Evolutionary conservation across 2,113 vertebrate genomes (phyloP), one percentile per base, ranked within the genome.

Genomic region (Rhea americana): DNA sequence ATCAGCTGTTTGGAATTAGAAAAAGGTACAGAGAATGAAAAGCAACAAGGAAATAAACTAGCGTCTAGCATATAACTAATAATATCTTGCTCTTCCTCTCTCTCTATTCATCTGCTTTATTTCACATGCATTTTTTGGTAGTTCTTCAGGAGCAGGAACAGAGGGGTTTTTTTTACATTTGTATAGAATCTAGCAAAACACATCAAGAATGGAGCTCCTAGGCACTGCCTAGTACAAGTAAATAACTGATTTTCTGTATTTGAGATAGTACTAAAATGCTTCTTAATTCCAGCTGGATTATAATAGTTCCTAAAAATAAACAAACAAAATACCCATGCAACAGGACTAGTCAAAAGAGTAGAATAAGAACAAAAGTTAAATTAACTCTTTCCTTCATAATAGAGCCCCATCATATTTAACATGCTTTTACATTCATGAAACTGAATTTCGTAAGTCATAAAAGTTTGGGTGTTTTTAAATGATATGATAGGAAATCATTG

Each of bases 241-340:
- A 58, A 58, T 62, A 90, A 83, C 67, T 65, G 83, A 72, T 84
- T 78, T 91, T 85, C 87, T 84, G 56, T 93, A 91, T 74, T 77
- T 87, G 11, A 90, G 43, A 55, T 76, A 77, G 37, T 43, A 74
- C 32, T 84, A 74, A 88, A 93, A 75, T 61, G 39, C 20, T 39
- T 67, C 56, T 62, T 26, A 37, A 17, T 16, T 81, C 37, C 65
- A 85, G 50, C 18, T 58, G 10, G 43, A 3, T 1, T 20, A 37
- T 2, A 79, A 39, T 25, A 79, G 7, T 35, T 72, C 4, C 45
- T 58, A 30, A 56, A 28, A n/a, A 7, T 43, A 65, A 66, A 58
- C 39, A 3, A 3, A 45, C 43, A 71, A 26, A 68, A 37, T 45
- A 67, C 4, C 41, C 22, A 4, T 11, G 19, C 32, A 37, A 50